Conservation (phyloP, 2,888 invertebrate genomes). For the Orgyia antiqua region DNA sequence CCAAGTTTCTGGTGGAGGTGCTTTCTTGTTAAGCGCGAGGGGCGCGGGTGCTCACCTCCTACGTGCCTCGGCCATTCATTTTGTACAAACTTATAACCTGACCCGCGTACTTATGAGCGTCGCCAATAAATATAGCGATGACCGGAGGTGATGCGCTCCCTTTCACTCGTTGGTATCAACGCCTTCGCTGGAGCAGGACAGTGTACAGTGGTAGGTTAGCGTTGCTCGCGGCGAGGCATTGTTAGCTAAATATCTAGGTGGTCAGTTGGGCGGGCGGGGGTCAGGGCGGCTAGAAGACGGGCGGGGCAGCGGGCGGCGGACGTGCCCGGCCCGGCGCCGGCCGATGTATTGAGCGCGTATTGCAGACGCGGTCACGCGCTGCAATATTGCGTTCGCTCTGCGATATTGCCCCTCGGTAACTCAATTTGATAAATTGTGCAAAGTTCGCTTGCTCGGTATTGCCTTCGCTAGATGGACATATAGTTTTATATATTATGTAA, state of each 20-base stretch:
- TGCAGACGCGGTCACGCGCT: constrained; percentile 78
- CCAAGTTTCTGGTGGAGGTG: constrained; percentile 68
- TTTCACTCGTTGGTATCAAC: constrained; percentile 38
- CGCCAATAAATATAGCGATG: constrained; percentile 78
- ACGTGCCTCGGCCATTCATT: constrained; percentile 76
- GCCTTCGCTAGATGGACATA: constrained; percentile 54
- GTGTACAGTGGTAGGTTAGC: constrained; percentile 42
- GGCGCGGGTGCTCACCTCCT: constrained; percentile 58
- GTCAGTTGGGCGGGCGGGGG: constrained; percentile 67
- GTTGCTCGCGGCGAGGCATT: constrained; percentile 66
- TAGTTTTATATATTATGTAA: constrained; percentile 26
- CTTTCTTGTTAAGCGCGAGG: constrained; percentile 69
- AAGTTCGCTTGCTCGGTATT: constrained; percentile 64
- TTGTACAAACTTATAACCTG: constrained; percentile 77
- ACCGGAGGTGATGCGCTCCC: constrained; percentile 65
- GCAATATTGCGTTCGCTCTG: constrained; percentile 76
- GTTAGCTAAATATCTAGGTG: constrained; percentile 78
- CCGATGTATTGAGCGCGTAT: constrained; percentile 79
- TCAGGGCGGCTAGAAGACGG: constrained; percentile 49
- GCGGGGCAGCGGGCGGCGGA: constrained; percentile 57
- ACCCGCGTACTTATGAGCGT: constrained; percentile 78
- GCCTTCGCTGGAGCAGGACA: constrained; percentile 48
- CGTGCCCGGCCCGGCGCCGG: constrained; percentile 71
- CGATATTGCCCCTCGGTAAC: constrained; percentile 76
- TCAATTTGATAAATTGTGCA: constrained; percentile 77